A percentile compares a stretch with the other conserved stretches of the same genome.
Evolutionary conservation across 2,888 invertebrate species (phyloP).

Genomic region (Altica lythri): DNA sequence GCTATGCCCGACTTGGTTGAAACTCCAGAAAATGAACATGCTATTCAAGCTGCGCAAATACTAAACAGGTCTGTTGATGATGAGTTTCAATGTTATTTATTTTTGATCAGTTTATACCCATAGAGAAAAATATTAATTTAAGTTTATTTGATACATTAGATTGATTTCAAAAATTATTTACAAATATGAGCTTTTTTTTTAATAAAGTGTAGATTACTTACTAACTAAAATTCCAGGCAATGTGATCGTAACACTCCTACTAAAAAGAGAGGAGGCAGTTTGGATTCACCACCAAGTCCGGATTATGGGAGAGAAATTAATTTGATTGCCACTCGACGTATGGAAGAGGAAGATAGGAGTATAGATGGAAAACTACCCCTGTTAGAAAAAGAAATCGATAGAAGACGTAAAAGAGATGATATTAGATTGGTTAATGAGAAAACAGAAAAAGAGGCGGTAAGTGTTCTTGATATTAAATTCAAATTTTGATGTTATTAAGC

Average conservation of each 20-base stretch:
- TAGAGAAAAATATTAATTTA: too few relatives aligned
- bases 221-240: conserved; percentile 35
- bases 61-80: conserved; percentile 66
- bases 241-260: conserved; percentile 59
- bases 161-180: too few relatives aligned
- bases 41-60: conserved; percentile 70
- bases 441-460: conserved; percentile 54
- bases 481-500: too few relatives aligned
- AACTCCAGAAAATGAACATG: conserved; percentile 68
- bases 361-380: conserved; percentile 55
- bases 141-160: too few relatives aligned
- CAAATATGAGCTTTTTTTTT: too few relatives aligned
- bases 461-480: too few relatives aligned
- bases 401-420: conserved; percentile 52
- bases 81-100: too few relatives aligned
- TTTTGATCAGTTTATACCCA: too few relatives aligned
- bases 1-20: conserved; percentile 59
- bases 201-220: neutral
- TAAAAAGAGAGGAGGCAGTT: conserved; percentile 52
- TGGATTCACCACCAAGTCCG: conserved; percentile 55
- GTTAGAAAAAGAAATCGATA: conserved; percentile 45
- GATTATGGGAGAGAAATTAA: conserved; percentile 75
- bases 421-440: conserved; percentile 68
- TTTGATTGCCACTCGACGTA: conserved; percentile 62
- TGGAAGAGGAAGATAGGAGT: conserved; percentile 62